Base-by-base conservation (phyloP, 1,140 invertebrate genomes). In the Achroia grisella region DNA sequence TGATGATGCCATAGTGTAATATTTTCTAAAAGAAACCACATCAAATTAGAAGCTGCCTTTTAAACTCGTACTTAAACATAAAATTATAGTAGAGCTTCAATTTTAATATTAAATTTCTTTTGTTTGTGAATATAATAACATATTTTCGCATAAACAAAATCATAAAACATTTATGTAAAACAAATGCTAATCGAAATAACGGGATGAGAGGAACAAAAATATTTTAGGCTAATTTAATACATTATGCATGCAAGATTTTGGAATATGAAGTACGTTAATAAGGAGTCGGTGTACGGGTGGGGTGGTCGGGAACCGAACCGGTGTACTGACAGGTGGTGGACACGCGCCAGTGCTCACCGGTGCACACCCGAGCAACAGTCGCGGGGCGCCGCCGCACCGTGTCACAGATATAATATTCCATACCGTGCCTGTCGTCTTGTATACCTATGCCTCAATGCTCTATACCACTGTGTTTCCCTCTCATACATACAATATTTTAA, bases 221-320 rank as follows among this genome's bases (percentile, higher is more conserved):
- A 10, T 48, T 37, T 56, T 48, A 45, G 15, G 36, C 35, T 43
- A 59, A 63, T 59, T 52, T 51, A 23, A 17, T 52, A 44, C 10
- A 53, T 57, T 54, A 57, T 52, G 43, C 44, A 54, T 60, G 48
- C 53, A 33, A 63, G 72, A 76, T 79, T 79, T 72, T 66, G 66
- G 72, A 76, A 76, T 76, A 76, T 59, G 56, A 43, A 39, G 62
- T 64, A 52, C 52, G 72, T 68, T 76, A 76, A 74, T 76, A 61
- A 70, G 70, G 48, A 57, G 40, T 41, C 48, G 39, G 48, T 35
- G 28, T 14, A 37, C 45, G 44, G 23, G 56, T 46, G 48, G 44
- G 51, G 44, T 32, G 52, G 61, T 56, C 58, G 62, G 60, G 61
- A 57, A 23, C 17, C 17, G 17, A 23, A 23, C 17, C 17, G 17